Base-by-base conservation (phyloP, 2,113 vertebrate genomes). In the Himantopus leucocephalus region DNA sequence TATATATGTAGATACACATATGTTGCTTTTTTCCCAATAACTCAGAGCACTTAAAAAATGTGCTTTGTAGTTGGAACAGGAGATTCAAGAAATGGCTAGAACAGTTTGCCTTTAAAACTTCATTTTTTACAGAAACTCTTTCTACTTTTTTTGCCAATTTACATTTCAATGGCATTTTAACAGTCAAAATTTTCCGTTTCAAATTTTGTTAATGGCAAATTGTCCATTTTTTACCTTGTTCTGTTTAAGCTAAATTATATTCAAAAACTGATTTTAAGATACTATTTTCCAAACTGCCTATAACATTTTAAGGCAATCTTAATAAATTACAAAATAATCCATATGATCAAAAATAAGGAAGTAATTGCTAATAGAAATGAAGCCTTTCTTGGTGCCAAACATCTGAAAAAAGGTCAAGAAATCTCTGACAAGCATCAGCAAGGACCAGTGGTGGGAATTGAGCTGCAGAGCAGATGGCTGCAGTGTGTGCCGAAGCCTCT, bases 401-500 rank as follows among this genome's bases (percentile, higher is more conserved):
- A 0, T 62, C 29, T 13, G 39, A 14, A 39, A 88, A 71, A 55
- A 29, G 0, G 3, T 27, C 47, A 37, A 34, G 37, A 62, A 88
- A 53, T 53, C 37, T 70, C 53, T 45, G 37, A 37, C 7, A 62
- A 53, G 55, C 27, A 34, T 8, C 48, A 47, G 39, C 1, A 4
- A 39, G 34, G 29, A 63, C 23, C 34, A 5, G 19, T 19, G 56
- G 12, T 39, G 29, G 48, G 56, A 71, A 29, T 12, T 29, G 66
- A 71, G 14, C 7, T 12, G 22, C 47, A 53, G 47, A 45, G 37
- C 6, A 0, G 2, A 32, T 0, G 3, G 35, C 43, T 59, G 29
- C 7, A 5, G 39, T 2, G 0, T 2, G 2, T 47, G 50, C 23
- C 3, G 1, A 26, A 68, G 37, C 45, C 13, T 52, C 37, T 37